Base-by-base conservation (phyloP, 1,140 invertebrate genomes). In the Caenorhabditis inopinata region DNA sequence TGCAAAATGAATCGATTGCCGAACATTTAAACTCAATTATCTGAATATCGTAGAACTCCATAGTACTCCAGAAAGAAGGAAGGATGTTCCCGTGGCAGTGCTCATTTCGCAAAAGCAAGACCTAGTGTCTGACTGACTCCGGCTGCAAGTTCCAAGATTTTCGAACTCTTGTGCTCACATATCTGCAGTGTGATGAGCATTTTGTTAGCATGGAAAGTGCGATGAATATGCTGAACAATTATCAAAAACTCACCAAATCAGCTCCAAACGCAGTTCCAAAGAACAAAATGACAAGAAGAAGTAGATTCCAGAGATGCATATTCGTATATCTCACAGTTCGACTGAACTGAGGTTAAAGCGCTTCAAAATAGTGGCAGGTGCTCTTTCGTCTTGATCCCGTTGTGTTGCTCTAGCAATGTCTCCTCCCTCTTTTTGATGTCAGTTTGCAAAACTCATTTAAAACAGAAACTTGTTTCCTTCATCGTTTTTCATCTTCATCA, bases 401-500 rank as follows among this genome's bases (percentile, higher is more conserved):
- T 7, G 38, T 7, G 38, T n/a, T n/a, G n/a, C n/a, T n/a, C n/a
- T n/a, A n/a, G n/a, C n/a, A 42, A 42, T 42, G 38, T 42, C 58
- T 68, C 58, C 58, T 68, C 58, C 58, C 32, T 68, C 58, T 68
- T 68, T 38, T 51, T 23, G 38, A 42, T 42, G 38, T 2, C 48
- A 51, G 7, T 68, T 68, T 68, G 58, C 58, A 42, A 68, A 68
- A 68, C 58, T 42, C 21, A 38, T 68, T 68, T 25, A 32, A 68
- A 68, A 68, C 58, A 68, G 32, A 68, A 58, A 58, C 27, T n/a
- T n/a, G n/a, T 58, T 32, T 58, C 6, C 27, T 58, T 58, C 51
- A 58, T 58, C 51, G 51, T 32, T 58, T 58, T 58, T 58, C 51
- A 58, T 58, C 27, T n/a, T 68, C 58, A 68, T 68, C 58, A 68